Evolutionary conservation across 2,888 invertebrate species (phyloP).

Genomic region (Drosophila recens): DNA sequence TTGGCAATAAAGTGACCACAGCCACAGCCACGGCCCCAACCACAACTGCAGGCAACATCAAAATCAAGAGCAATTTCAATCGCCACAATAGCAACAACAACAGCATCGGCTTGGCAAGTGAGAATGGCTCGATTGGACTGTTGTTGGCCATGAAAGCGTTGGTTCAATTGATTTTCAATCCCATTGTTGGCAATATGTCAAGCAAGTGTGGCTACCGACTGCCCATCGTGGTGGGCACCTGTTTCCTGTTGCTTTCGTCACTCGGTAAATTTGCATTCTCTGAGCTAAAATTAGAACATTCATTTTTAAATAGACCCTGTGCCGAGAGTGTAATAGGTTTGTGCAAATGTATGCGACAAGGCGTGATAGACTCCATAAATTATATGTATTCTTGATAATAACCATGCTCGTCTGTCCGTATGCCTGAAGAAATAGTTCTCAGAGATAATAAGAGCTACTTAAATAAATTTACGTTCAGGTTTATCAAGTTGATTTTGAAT

Average conservation of each 20-base stretch:
- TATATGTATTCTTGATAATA: background rate
- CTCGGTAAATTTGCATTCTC: conserved; percentile 86
- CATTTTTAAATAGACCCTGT: conserved; percentile 7
- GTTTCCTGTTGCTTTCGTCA: conserved; percentile 89
- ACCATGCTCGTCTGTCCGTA: too few relatives aligned
- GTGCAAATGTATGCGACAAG: background rate
- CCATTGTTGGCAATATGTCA: conserved; percentile 90
- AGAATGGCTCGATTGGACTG: conserved; percentile 89
- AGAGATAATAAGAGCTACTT: background rate
- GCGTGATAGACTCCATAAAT: background rate
- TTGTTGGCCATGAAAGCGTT: conserved; percentile 92
- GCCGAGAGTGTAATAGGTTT: background rate
- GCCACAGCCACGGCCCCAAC: background rate
- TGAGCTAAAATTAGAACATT: conserved; percentile 5
- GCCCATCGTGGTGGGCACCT: conserved; percentile 89
- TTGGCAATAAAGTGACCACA: conserved; percentile 51
- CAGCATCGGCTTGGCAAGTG: conserved; percentile 86
- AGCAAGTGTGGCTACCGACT: conserved; percentile 89
- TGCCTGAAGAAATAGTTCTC: background rate
- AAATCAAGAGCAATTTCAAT: conserved; percentile 27
- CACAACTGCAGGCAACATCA: conserved; percentile 36
- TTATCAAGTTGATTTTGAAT: too few relatives aligned
- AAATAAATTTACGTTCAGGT: too few relatives aligned
- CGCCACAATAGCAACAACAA: conserved; percentile 73
- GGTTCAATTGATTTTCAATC: conserved; percentile 92